These are phyloP conservation scores for Melanogrammus aeglefinus DNA, from an alignment of 2,797 vertebrate genomes.

Conservation along the genomic window DNA sequence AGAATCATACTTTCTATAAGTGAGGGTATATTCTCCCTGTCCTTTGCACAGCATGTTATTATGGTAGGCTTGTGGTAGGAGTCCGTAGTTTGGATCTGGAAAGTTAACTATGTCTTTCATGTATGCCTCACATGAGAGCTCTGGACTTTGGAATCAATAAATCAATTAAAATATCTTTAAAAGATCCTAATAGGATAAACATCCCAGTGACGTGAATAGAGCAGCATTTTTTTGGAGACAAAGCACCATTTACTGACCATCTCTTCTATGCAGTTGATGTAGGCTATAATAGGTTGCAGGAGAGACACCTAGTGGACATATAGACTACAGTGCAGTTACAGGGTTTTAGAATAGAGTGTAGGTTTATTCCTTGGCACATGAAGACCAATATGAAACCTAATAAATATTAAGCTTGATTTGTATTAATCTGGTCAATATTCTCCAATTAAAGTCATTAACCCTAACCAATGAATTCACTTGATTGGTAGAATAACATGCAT, in stretches of 20 bases:
- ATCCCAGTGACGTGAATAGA: not conserved
- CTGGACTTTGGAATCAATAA: not conserved
- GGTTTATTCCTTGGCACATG: not conserved
- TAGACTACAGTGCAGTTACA: not conserved
- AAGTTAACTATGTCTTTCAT: not conserved
- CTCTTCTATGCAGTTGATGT: not conserved
- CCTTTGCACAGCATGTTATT: conserved; percentile 33
- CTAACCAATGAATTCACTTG: not conserved
- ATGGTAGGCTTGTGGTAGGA: conserved; percentile 35
- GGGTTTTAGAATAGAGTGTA: not conserved
- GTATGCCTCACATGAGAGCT: not conserved
- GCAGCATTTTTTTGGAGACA: not conserved
- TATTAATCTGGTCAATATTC: not conserved
- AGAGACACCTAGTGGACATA: not conserved
- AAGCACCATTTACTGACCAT: not conserved
- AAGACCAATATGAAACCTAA: not conserved
- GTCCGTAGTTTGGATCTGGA: conserved; percentile 7
- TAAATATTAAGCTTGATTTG: not conserved
- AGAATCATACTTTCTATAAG: not conserved
- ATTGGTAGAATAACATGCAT: not conserved
- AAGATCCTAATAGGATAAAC: not conserved
- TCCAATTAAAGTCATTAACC: not conserved
- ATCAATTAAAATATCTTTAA: not conserved
- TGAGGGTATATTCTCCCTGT: conserved; percentile 14
- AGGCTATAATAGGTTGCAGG: not conserved